Conservation (phyloP, 2,888 invertebrate species). For the Polyommatus icarus region DNA sequence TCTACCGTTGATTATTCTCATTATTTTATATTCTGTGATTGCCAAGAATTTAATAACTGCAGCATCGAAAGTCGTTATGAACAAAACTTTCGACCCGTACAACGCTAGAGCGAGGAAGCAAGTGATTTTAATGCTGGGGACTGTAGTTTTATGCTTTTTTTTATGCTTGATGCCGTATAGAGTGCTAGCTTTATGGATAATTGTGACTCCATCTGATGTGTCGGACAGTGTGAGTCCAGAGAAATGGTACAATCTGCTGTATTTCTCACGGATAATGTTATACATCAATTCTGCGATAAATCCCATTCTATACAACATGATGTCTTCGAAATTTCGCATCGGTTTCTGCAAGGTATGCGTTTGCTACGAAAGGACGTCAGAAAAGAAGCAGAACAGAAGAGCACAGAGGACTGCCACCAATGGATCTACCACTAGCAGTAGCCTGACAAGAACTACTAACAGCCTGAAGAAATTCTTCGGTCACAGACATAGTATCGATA, state of each 20-base stretch:
- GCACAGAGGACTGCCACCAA: conserved; percentile 79
- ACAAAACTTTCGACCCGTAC: conserved; percentile 86
- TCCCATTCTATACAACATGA: conserved; percentile 94
- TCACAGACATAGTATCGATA: conserved; percentile 69
- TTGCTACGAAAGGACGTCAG: conserved; percentile 70
- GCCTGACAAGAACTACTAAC: conserved; percentile 81
- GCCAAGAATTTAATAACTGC: conserved; percentile 90
- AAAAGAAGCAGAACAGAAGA: conserved; percentile 64
- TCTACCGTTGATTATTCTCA: conserved; percentile 88
- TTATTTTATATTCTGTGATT: conserved; percentile 90
- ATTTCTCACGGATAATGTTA: conserved; percentile 91
- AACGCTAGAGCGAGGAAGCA: conserved; percentile 87
- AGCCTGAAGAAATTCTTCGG: conserved; percentile 76
- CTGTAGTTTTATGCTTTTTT: conserved; percentile 93
- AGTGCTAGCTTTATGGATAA: conserved; percentile 90
- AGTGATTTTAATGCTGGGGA: conserved; percentile 92
- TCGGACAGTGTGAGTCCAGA: conserved; percentile 86
- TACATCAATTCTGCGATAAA: conserved; percentile 95
- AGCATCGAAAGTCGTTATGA: conserved; percentile 83
- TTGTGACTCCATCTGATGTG: conserved; percentile 86
- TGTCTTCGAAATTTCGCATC: conserved; percentile 93
- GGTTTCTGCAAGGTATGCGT: conserved; percentile 87
- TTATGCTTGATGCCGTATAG: conserved; percentile 93
- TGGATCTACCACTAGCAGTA: conserved; percentile 81
- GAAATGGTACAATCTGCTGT: conserved; percentile 89